phyloP scores from a whole-genome alignment of 2,113 vertebrate species.

The Pycnonotus jocosus region DNA sequence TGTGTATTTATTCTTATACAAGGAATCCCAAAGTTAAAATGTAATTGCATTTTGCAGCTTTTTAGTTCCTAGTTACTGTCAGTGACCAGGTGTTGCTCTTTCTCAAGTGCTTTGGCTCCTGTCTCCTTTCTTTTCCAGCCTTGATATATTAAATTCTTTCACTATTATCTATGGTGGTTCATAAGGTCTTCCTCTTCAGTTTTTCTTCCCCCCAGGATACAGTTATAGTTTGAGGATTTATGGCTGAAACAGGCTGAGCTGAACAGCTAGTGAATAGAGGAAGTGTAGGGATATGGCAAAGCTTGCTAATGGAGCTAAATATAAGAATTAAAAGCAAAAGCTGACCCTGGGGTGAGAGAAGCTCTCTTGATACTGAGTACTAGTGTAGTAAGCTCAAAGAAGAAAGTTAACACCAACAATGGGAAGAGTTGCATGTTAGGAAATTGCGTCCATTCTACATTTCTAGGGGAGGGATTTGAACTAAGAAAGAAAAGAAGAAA shows the following conservation, averaged over 20 bases:
- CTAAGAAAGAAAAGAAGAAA: background rate
- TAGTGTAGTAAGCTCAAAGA: background rate
- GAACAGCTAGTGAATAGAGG: background rate
- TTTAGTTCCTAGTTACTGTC: background rate
- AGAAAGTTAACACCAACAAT: background rate
- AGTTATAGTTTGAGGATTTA: background rate
- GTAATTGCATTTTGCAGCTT: background rate
- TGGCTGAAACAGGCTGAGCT: background rate
- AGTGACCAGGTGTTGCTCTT: background rate
- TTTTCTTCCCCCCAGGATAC: background rate
- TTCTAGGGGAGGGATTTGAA: background rate
- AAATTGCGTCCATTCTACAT: background rate
- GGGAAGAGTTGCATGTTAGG: background rate
- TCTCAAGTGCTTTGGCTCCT: background rate
- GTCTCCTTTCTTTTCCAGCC: background rate
- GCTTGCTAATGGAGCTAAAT: background rate
- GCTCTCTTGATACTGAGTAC: background rate
- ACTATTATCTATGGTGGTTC: background rate
- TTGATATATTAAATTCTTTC: slow-evolving; percentile 13
- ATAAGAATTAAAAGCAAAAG: background rate
- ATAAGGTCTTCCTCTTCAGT: background rate
- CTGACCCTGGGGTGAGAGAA: background rate
- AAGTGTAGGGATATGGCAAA: background rate
- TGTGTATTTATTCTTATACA: background rate
- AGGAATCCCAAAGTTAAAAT: background rate